phyloP scores from a whole-genome alignment of 2,113 vertebrate genomes.

The Carassius carassius region DNA sequence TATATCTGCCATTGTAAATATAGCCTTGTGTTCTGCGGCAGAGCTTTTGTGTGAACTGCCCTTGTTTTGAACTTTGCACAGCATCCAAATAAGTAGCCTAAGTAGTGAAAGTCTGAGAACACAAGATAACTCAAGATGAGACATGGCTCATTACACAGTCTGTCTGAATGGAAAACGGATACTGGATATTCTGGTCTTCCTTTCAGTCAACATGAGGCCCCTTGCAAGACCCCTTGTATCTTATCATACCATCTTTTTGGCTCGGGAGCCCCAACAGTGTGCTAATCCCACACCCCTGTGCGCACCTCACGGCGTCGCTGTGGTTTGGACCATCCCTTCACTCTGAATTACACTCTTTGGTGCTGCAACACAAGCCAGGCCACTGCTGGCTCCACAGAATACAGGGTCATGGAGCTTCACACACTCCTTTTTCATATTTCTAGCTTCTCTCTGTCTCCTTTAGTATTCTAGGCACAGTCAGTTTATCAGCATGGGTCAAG shows the following conservation, averaged over 20 bases:
- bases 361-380: constrained; percentile 67
- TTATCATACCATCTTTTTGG: constrained; percentile 67
- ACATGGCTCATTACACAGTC: constrained; percentile 27
- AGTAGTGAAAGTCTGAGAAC: constrained; percentile 21
- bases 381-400: constrained; percentile 53
- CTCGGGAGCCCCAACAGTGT: constrained; percentile 56
- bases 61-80: constrained; percentile 14
- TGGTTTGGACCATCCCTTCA: constrained; percentile 62
- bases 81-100: constrained; percentile 1
- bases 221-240: constrained; percentile 49
- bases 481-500: constrained; percentile 79
- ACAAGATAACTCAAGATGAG: constrained; percentile 38
- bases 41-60: constrained; percentile 3
- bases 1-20: neutral
- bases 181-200: neutral
- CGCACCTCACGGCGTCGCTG: constrained; percentile 48
- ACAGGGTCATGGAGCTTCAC: constrained; percentile 57
- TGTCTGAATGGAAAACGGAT: constrained; percentile 43
- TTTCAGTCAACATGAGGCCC: constrained; percentile 40
- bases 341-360: constrained; percentile 62
- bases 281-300: constrained; percentile 67
- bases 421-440: constrained; percentile 45
- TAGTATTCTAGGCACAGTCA: constrained; percentile 67
- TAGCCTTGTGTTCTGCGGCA: neutral
- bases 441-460: constrained; percentile 31